A percentile compares a stretch with the other conserved stretches of the same genome.
phyloP scores from a whole-genome alignment of 2,797 vertebrate genomes.

The Parotocinclus haroldoi region DNA sequence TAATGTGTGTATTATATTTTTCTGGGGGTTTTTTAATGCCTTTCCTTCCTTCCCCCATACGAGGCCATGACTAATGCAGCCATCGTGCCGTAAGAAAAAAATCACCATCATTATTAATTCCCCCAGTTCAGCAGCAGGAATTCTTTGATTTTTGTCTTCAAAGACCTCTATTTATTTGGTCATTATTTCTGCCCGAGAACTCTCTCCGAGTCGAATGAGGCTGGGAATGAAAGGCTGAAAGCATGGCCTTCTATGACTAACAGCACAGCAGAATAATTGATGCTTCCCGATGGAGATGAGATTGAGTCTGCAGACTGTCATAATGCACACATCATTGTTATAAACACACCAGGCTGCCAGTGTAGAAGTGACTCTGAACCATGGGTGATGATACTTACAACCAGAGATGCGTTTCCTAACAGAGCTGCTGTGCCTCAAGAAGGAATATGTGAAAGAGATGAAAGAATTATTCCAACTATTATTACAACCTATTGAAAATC shows the following conservation, averaged over 20 bases:
- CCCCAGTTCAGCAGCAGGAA: slow-evolving; percentile 59
- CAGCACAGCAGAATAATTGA: slow-evolving; percentile 37
- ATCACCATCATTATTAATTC: slow-evolving; percentile 66
- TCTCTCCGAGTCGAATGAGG: slow-evolving; percentile 57
- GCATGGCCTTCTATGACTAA: slow-evolving; percentile 28
- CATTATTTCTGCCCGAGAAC: slow-evolving; percentile 59
- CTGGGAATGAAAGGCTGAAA: slow-evolving; percentile 49
- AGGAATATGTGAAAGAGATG: no score
- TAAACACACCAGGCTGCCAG: slow-evolving; percentile 20
- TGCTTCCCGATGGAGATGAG: slow-evolving; percentile 31
- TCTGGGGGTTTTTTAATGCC: background rate
- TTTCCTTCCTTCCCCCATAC: slow-evolving; percentile 34
- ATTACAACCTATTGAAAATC: no score
- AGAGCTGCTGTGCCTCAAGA: no score
- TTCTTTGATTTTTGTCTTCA: slow-evolving; percentile 65
- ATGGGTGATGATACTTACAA: background rate
- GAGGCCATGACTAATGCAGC: slow-evolving; percentile 62
- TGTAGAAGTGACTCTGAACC: slow-evolving; percentile 3
- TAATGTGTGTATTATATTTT: background rate
- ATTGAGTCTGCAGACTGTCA: slow-evolving; percentile 36
- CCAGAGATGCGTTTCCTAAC: background rate
- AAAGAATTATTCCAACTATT: no score
- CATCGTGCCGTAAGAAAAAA: slow-evolving; percentile 58
- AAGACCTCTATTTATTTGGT: slow-evolving; percentile 58
- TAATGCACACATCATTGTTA: slow-evolving; percentile 37